Base-by-base conservation (phyloP, 2,888 invertebrate species). In the Dicyrtomina minuta region DNA sequence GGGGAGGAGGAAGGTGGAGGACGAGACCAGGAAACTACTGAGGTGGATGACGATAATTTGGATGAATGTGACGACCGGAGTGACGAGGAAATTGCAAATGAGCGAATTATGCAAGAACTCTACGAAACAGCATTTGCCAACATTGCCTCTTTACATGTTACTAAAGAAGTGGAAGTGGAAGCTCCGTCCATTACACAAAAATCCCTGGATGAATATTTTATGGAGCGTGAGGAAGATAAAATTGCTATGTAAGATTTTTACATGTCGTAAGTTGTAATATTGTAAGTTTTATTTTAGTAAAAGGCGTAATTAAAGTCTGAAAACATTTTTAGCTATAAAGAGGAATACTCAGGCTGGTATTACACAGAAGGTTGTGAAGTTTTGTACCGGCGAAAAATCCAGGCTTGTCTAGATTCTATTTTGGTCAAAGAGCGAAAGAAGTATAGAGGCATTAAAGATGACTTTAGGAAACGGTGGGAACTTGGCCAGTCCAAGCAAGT, bases 151-250 rank as follows among this genome's bases (percentile, higher is more conserved):
- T 15, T 24, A 8, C 2, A 10, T 10, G 13, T 43, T 15, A 22
- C 41, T 55, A 24, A 20, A n/a, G 15, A 17, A 44, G 33, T 27
- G 3, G 22, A 10, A 5, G 2, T 24, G 3, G 58, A 27, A n/a
- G 64, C 68, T 10, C 74, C 74, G 1, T 56, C 61, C 13, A 68
- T 74, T 12, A 64, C 72, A 1, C 46, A 68, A 39, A 73, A 76
- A 43, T 46, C 68, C 1, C 53, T 76, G 17, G 69, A 72, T 6
- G 73, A 74, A n/a, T 76, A 76, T 43, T 76, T 74, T 46, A 60
- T 70, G 51, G 74, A 72, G n/a, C 69, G 72, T 13, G 69, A 73
- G 20, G 73, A 73, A 27, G 69, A 71, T 3, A 68, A 68, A 44
- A 56, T 66, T 39, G 56, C 68, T 2, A 46, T 33, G 74, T 75